Conservation (phyloP, 2,888 invertebrate species). For the Scaptomyza parva region DNA sequence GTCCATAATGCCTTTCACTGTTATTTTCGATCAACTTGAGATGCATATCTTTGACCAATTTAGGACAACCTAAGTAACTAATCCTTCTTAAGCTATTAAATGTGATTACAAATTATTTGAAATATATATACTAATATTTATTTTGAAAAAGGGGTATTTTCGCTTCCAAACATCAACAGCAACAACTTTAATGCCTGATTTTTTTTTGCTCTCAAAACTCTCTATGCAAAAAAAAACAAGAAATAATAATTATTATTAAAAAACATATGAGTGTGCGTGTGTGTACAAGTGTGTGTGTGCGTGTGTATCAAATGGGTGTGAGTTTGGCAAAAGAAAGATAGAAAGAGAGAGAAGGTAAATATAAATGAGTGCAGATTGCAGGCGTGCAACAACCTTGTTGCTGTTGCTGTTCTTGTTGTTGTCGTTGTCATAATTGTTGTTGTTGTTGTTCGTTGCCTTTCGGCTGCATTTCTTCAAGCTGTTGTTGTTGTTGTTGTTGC, state of each 20-base stretch:
- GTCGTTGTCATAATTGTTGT: slow-evolving; percentile 37
- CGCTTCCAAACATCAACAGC: accelerated
- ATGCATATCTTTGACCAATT: too few relatives aligned
- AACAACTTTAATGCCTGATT: slow-evolving; percentile 8
- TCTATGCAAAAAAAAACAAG: slow-evolving; percentile 45
- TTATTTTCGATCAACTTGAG: too few relatives aligned
- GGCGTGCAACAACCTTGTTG: slow-evolving; percentile 62
- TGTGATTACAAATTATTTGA: too few relatives aligned
- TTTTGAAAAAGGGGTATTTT: slow-evolving; percentile 3
- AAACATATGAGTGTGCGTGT: slow-evolving; percentile 66
- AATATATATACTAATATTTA: too few relatives aligned
- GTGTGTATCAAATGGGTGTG: slow-evolving; percentile 41
- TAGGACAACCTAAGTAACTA: too few relatives aligned
- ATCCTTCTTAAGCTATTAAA: too few relatives aligned
- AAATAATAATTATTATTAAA: slow-evolving; percentile 71
- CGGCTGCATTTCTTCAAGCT: slow-evolving; percentile 65
- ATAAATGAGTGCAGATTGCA: slow-evolving; percentile 71
- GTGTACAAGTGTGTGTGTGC: slow-evolving; percentile 16
- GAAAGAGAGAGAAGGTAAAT: slow-evolving; percentile 23
- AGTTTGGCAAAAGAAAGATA: slow-evolving; percentile 57
- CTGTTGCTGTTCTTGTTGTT: slow-evolving; percentile 45
- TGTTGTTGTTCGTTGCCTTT: slow-evolving; percentile 60
- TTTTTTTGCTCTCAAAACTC: slow-evolving; percentile 44
- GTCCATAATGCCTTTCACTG: too few relatives aligned
- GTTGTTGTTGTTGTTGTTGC: slow-evolving; percentile 30